A percentile compares a stretch with the other conserved stretches of the same genome.
phyloP scores from a whole-genome alignment of 1,140 invertebrate genomes.

The Drosophila oshimai region DNA sequence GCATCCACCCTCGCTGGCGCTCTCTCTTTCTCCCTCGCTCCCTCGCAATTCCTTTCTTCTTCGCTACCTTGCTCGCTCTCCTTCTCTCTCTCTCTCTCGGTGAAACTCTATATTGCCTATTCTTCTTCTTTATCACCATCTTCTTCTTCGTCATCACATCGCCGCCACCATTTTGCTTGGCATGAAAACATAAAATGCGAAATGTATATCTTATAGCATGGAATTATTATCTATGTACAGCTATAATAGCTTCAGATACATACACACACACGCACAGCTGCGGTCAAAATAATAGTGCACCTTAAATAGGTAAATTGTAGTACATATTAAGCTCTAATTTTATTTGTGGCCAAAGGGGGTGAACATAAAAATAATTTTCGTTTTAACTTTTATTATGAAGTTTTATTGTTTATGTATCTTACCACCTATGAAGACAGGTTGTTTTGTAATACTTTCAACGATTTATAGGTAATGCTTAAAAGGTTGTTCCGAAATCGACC shows the following conservation, averaged over 20 bases:
- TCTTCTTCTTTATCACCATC: background rate
- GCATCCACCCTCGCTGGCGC: background rate
- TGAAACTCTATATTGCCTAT: background rate
- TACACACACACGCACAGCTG: background rate
- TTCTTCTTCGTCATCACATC: background rate
- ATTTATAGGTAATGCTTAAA: no score
- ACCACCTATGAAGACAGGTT: no score
- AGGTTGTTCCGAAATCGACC: no score
- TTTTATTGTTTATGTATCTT: no score
- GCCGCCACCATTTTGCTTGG: background rate
- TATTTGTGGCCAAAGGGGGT: no score
- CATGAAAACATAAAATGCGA: slow-evolving; percentile 2
- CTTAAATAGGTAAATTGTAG: no score
- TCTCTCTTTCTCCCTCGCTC: background rate
- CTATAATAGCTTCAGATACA: slow-evolving; percentile 15
- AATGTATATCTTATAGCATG: slow-evolving; percentile 26
- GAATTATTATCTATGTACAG: slow-evolving; percentile 37
- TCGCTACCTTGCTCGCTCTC: background rate
- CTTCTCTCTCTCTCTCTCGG: background rate
- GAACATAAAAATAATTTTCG: no score
- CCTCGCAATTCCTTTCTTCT: background rate
- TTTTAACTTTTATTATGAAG: no score
- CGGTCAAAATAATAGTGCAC: background rate
- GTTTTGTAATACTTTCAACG: no score
- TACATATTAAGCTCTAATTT: no score